Base-by-base conservation (phyloP, 2,113 vertebrate species). In the Chaetops frenatus region DNA sequence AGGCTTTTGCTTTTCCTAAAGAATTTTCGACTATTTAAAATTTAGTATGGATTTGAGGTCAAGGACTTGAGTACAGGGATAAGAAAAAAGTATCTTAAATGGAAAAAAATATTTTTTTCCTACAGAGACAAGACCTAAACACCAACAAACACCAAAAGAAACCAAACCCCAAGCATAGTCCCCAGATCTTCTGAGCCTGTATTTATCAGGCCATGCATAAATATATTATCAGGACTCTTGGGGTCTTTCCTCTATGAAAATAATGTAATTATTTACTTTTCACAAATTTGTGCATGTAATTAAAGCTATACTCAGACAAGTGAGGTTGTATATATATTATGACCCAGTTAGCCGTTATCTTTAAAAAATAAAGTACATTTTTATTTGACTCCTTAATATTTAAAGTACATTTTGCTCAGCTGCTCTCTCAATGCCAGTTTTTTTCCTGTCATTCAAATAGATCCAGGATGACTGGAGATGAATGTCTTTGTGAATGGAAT, bases 341-440 rank as follows among this genome's bases (percentile, higher is more conserved):
- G 47, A 86, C 7, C 33, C 20, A 73, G 35, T 62, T 73, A 51
- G 38, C 17, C 73, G 65, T 23, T 73, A 45, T 33, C 38, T 83
- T 74, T 24, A 53, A 40, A 31, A 84, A 77, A 86, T 47, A 47
- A 82, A 79, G 5, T 15, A 35, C 7, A 13, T 70, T 88, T 81
- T 80, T 66, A 86, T 86, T 86, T 78, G 54, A 73, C 23, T 90
- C 44, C 40, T 83, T 86, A 92, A 81, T 90, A 94, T 92, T 90
- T 94, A 56, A 82, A 86, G 31, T 53, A 47, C 35, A 61, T 36
- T 80, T 87, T 94, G 15, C 28, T 71, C n/a, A 94, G 65, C 64
- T 67, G 58, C 14, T 81, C 28, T 79, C 35, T 69, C 5, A 6
- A 72, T 9, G 15, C 8, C 78, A 70, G 1, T 70, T 85, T 92